Base-by-base conservation (phyloP, 2,888 invertebrate genomes). In the Pollenia labialis region DNA sequence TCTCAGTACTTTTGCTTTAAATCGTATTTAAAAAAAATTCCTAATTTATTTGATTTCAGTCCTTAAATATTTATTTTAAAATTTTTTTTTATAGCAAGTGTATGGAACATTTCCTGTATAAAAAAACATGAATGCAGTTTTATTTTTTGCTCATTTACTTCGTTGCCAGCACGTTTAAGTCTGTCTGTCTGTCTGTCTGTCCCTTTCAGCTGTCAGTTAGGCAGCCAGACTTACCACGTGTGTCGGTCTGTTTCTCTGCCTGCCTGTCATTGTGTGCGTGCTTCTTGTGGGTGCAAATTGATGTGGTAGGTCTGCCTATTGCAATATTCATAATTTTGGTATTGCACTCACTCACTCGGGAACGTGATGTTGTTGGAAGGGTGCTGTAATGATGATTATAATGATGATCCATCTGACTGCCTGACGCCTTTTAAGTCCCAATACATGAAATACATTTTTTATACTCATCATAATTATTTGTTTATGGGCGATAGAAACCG, bases 41-140 rank as follows among this genome's bases (percentile, higher is more conserved):
- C 32, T 32, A 69, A 11, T 18, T 80, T 18, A 3, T 32, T 4
- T 71, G 2, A 16, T 8, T 1, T 23, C 56, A 56, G 64, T 42
- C 66, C 74, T 81, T 48, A 23, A 46, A 9, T 44, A 16, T 11
- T 8, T 16, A 40, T 9, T 7, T 46, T 54, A 54, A 10, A 3
- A 50, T 75, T 75, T 66, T 8, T 8, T 12, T 42, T 32, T 32
- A 32, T 32, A 7, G 50, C 50, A 80, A 71, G 52, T 81, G 54
- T 18, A 81, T 23, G 52, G 42, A 79, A 58, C 56, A 72, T 66
- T 84, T 84, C 77, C 83, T 84, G 66, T 66, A 66, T 66, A 18
- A 60, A 32, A 32, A 32, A 79, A 79, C 72, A 79, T 71, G 4
- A 77, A 77, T 60, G 46, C 81, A 68, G 50, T 50, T 62, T 32